These are phyloP conservation scores for Euglossa dilemma DNA, from an alignment of 1,140 invertebrate genomes.

Conservation along the genomic window DNA sequence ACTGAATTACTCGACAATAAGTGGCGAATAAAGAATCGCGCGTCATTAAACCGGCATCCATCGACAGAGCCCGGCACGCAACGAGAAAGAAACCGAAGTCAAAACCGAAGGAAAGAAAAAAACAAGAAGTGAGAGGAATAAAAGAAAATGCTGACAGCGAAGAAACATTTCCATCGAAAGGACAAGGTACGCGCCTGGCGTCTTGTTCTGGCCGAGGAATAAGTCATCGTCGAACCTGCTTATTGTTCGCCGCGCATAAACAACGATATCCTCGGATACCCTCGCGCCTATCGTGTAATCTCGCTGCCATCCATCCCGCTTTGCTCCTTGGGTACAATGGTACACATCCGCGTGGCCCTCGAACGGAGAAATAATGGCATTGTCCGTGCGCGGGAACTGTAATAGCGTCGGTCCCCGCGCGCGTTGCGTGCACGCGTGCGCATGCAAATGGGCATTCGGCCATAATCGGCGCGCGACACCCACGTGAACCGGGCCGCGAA, in stretches of 20 bases:
- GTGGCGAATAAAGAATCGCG: too few relatives aligned
- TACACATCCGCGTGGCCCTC: conserved; percentile 33
- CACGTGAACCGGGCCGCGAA: not conserved
- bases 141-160: not conserved
- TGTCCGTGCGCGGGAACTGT: conserved; percentile 43
- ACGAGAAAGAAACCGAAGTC: too few relatives aligned
- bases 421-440: not conserved
- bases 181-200: not conserved
- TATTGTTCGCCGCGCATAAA: conserved; percentile 43
- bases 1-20: too few relatives aligned
- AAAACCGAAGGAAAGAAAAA: too few relatives aligned
- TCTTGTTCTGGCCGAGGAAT: conserved; percentile 4
- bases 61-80: too few relatives aligned
- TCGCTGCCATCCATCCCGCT: conserved; percentile 54
- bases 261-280: conserved; percentile 33
- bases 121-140: too few relatives aligned
- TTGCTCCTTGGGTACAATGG: conserved; percentile 53
- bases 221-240: conserved; percentile 43
- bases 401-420: conserved; percentile 21
- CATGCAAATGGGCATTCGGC: conserved; percentile 9
- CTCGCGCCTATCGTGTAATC: conserved; percentile 49
- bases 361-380: conserved; percentile 59
- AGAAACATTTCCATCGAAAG: conserved; percentile 10
- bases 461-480: conserved; percentile 29
- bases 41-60: too few relatives aligned